Base-by-base conservation (phyloP, 2,113 vertebrate species). In the Alethe castanea region DNA sequence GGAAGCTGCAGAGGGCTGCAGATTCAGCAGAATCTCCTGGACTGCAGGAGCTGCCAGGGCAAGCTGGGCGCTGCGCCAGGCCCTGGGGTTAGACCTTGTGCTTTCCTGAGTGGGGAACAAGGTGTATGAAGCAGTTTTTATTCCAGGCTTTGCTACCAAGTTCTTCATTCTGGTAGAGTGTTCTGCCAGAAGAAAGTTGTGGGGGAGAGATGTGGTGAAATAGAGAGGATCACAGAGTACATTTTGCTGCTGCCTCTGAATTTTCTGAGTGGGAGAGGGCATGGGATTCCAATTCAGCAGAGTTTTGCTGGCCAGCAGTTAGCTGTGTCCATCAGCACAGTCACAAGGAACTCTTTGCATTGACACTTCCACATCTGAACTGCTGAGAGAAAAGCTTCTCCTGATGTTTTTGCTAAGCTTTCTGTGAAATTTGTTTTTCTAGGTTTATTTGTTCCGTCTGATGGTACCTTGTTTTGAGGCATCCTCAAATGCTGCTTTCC, bases 1-100 rank as follows among this genome's bases (percentile, higher is more conserved):
- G 86, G 91, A 89, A 89, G 93, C 93, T 3, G 1, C 80, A 70
- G 85, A 50, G 53, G 50, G 88, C 83, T 86, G 91, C 54, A 31
- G 83, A 83, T 88, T 84, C 69, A 89, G 77, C 82, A 70, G 86
- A 40, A 91, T 64, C 2, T 19, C 71, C 60, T 26, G 67, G 76
- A 2, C 33, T 50, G 24, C 11, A 6, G 67, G 64, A 92, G 69
- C 81, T 95, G 92, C 89, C 81, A 65, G 83, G 94, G 69, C 56
- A 81, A n/a, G 69, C 86, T 19, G 69, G 96, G 92, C 65, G 0
- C 26, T 11, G 18, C 0, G 53, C 86, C 92, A 89, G 69, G 36
- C 44, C 64, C 71, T 59, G 38, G 35, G 83, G 31, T 61, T 47
- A 67, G 53, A 54, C 57, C 86, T 88, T 44, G 5, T 5, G 56